phyloP scores from a whole-genome alignment of 2,888 invertebrate species.

The Euspilapteryx auroguttella region DNA sequence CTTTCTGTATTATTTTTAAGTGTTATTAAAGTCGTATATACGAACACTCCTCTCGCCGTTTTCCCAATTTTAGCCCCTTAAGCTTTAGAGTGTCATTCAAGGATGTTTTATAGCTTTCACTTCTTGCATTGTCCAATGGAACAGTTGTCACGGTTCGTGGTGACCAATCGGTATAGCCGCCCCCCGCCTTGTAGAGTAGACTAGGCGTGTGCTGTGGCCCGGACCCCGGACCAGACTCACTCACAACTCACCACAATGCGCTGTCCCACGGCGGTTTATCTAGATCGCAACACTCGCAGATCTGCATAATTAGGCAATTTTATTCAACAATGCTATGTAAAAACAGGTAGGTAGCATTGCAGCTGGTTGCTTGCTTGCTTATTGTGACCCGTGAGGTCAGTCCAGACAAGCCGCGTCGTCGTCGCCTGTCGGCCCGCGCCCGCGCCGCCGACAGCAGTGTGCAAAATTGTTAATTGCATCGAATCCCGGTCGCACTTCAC shows the following conservation, averaged over 20 bases:
- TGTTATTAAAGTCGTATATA: too few species aligned
- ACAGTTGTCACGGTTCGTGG: conserved; percentile 48
- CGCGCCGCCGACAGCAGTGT: conserved; percentile 13
- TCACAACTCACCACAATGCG: conserved; percentile 21
- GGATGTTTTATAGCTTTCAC: conserved; percentile 53
- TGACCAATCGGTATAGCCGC: conserved; percentile 44
- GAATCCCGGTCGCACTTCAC: conserved; percentile 22
- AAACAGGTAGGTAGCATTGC: too few species aligned
- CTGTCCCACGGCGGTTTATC: conserved; percentile 10
- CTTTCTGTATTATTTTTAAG: too few species aligned
- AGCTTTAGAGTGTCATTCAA: too few species aligned
- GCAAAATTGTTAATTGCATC: conserved; percentile 48
- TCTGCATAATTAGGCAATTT: neutral
- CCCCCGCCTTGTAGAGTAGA: conserved; percentile 49
- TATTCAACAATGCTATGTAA: too few species aligned
- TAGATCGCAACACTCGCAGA: neutral
- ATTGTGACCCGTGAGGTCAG: conserved; percentile 29
- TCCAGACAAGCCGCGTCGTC: conserved; percentile 3
- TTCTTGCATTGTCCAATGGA: conserved; percentile 48
- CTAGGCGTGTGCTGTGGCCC: conserved; percentile 37
- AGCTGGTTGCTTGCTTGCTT: too few species aligned
- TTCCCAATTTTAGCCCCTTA: too few species aligned
- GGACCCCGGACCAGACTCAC: conserved; percentile 14
- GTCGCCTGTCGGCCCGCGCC: conserved; percentile 2
- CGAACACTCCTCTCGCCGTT: too few species aligned